Evolutionary conservation across 2,113 vertebrate species (phyloP), one percentile per base, ranked within the genome.

Genomic region (Aphyosemion australe): DNA sequence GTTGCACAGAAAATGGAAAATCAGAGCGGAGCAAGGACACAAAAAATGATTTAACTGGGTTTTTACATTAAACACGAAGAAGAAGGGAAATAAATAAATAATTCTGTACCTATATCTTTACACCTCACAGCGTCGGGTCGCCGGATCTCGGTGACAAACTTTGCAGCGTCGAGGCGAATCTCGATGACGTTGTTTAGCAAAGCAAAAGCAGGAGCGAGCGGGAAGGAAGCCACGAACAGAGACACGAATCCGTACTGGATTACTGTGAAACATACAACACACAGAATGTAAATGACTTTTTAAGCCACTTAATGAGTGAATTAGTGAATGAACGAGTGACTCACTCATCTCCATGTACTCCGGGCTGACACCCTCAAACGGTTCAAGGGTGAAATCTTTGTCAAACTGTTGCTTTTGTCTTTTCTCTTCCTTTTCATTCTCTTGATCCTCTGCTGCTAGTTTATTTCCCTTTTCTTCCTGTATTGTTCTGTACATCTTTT

Each of bases 341-440:
- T 92, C 85, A 99, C 97, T 96, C 97, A 99, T 99, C 83, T 99
- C 97, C 97, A 99, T 99, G 86, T 98, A 99, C 69, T 99, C 97
- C 15, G 97, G 95, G 60, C 92, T 96, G 52, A 99, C 85, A 0
- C 97, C 96, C 1, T 95, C 96, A 70, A 92, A 98, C 0, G 96
- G 97, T 57, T 99, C 97, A 73, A 98, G 89, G 46, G 81, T 85
- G 16, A 95, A 95, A 75, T 99, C 96, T 1, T 94, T 91, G 50
- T 95, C 92, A 94, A 95, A 98, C 5, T 97, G 96, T 57, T 95
- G 94, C 32, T 94, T 94, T 1, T 91, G 87, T 54, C 93, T 94
- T 37, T 88, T 91, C 6, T 90, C 91, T 21, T 89, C 84, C 1
- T 72, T 69, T 20, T 90, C 85, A 6, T 73, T 78, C 73, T 94